Evolutionary conservation across 2,888 invertebrate species (phyloP), one percentile per base, ranked within the genome.

Genomic region (Psylliodes chrysocephalus): DNA sequence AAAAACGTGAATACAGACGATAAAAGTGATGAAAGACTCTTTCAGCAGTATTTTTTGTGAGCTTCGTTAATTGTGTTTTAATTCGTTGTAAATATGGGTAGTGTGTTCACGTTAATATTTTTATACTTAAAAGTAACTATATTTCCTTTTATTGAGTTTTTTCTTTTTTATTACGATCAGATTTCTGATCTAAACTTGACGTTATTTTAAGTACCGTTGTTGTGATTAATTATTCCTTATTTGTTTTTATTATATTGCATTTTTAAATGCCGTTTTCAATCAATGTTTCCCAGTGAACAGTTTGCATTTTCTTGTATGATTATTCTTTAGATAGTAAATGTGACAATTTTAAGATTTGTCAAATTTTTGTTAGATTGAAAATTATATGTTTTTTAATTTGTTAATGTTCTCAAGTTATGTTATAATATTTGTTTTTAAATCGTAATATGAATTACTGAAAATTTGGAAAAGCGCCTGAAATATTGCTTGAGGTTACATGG

Each of bases 71-170:
- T 63, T 70, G 70, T 70, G 70, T 70, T 68, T 68, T 70, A 70
- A 74, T 79, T 76, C 77, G 78, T 79, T 81, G 81, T 81, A 81
- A 67, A 81, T 81, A 80, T 73, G 73, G 75, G 72, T 76, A 77
- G 76, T 79, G 77, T 77, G 77, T 77, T 79, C 75, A 76, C 76
- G 78, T 80, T 80, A 75, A 74, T 74, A 74, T 76, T 77, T 74
- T 76, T 75, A 76, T 76, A 76, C 76, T 75, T 75, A 74, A 74
- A 76, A 77, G 71, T 75, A 75, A 74, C 76, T 74, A 72, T 30
- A 68, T 75, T n/a, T 73, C 73, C 70, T 72, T 76, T 77, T 71
- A 73, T 71, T 73, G 73, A 74, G 74, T 78, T 76, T 67, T 70
- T 49, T 40, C 15, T 59, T 28, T 38, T 49, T 75, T 71, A 63